Conservation (phyloP, 1,140 invertebrate genomes). For the Cecropterus lyciades region DNA sequence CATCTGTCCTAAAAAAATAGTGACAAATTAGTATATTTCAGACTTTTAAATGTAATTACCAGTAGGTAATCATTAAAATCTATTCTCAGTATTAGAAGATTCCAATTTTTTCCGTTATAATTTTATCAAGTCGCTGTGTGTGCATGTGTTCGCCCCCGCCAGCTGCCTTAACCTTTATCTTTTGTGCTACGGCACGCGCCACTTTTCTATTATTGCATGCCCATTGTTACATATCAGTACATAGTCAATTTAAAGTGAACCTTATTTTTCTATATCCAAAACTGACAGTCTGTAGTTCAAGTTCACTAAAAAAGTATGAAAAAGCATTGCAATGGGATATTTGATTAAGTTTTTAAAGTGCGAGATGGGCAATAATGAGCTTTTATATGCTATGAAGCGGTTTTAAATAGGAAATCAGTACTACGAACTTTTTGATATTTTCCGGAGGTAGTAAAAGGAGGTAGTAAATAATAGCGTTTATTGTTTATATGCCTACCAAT, state of each 20-base stretch:
- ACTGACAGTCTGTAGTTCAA: not conserved
- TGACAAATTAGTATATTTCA: too few relatives aligned
- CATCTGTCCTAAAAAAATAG: too few relatives aligned
- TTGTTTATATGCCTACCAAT: too few relatives aligned
- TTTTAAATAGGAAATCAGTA: not conserved
- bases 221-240: constrained; percentile 51
- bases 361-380: constrained; percentile 25
- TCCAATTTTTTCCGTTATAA: constrained; percentile 14
- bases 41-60: too few relatives aligned
- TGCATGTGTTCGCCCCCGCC: constrained; percentile 64
- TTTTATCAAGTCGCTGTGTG: constrained; percentile 24
- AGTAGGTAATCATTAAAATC: too few relatives aligned
- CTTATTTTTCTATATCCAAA: not conserved
- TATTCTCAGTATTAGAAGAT: too few relatives aligned
- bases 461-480: too few relatives aligned
- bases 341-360: constrained; percentile 15
- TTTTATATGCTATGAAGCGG: not conserved
- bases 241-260: not conserved
- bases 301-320: constrained; percentile 10
- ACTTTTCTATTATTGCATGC: constrained; percentile 50
- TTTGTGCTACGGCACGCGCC: constrained; percentile 75
- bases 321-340: constrained; percentile 7
- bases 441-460: too few relatives aligned
- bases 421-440: too few relatives aligned
- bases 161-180: constrained; percentile 66